Evolutionary conservation across 2,113 vertebrate genomes (phyloP).

Genomic region (Nibea coibor): DNA sequence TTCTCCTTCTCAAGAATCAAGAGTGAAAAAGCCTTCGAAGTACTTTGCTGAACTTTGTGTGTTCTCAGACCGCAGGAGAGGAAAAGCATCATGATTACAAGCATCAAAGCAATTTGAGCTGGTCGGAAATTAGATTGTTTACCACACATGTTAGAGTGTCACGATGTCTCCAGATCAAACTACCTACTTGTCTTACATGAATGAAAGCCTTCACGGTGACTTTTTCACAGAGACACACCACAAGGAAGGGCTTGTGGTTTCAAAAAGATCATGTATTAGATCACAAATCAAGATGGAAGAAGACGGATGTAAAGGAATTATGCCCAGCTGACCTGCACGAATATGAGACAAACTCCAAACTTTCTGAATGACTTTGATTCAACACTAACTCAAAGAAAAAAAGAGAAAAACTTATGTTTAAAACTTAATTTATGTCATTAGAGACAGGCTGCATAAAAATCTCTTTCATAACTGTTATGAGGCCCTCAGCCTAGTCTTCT

Average conservation of each 20-base stretch:
- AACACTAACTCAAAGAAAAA: not conserved
- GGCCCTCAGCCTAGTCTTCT: not conserved
- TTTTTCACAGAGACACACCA: not conserved
- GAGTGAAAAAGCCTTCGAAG: not conserved
- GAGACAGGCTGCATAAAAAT: not conserved
- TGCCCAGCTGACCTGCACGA: not conserved
- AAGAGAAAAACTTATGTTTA: not conserved
- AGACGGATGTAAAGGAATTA: not conserved
- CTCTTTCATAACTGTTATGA: not conserved
- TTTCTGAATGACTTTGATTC: not conserved
- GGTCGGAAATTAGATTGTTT: conserved; percentile 56
- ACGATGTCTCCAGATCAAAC: conserved; percentile 34
- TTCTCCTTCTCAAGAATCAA: not conserved
- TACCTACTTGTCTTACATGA: conserved; percentile 12
- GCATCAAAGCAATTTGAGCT: conserved; percentile 56
- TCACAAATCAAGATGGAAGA: conserved; percentile 7
- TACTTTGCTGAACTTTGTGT: conserved; percentile 23
- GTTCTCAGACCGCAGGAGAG: not conserved
- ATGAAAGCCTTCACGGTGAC: conserved; percentile 44
- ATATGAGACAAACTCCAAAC: not conserved
- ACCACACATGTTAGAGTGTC: conserved; percentile 34
- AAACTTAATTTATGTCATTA: not conserved
- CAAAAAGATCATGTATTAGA: not conserved
- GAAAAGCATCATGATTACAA: conserved; percentile 25
- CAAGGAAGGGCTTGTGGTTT: conserved; percentile 12